phyloP scores from a whole-genome alignment of 2,888 invertebrate species.

The Fragum fragum region DNA sequence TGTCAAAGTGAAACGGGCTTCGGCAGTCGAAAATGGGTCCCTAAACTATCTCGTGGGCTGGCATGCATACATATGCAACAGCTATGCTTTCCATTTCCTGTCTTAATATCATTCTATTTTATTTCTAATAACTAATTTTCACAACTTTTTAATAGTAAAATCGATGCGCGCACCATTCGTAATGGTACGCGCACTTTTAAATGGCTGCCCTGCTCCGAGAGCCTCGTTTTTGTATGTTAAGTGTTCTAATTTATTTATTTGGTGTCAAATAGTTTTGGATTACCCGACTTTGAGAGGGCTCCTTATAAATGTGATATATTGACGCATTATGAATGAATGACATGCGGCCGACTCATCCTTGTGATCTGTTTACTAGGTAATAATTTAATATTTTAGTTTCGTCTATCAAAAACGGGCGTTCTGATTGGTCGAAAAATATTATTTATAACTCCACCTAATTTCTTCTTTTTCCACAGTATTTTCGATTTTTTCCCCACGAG shows the following conservation, averaged over 20 bases:
- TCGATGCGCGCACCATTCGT: neutral
- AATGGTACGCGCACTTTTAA: neutral
- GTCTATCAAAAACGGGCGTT: too few relatives aligned
- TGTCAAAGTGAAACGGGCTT: slow-evolving; percentile 56
- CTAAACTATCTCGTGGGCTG: neutral
- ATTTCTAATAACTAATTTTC: too few relatives aligned
- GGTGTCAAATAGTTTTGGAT: slow-evolving; percentile 25
- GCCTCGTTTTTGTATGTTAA: neutral
- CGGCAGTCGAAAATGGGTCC: neutral
- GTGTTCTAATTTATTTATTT: slow-evolving; percentile 21
- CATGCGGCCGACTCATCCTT: neutral
- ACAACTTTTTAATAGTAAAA: too few relatives aligned
- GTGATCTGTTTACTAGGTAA: neutral
- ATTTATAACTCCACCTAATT: too few relatives aligned
- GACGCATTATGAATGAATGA: neutral
- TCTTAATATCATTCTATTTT: too few relatives aligned
- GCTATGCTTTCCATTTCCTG: too few relatives aligned
- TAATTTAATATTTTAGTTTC: too few relatives aligned
- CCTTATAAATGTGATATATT: slow-evolving; percentile 1
- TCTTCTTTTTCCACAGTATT: too few relatives aligned
- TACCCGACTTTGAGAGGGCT: slow-evolving; percentile 1
- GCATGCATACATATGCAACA: neutral
- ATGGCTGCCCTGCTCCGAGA: neutral
- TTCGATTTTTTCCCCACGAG: too few relatives aligned
- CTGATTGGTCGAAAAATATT: too few relatives aligned